Conservation (phyloP, 1,140 invertebrate genomes). For the Drosophila punjabiensis region DNA sequence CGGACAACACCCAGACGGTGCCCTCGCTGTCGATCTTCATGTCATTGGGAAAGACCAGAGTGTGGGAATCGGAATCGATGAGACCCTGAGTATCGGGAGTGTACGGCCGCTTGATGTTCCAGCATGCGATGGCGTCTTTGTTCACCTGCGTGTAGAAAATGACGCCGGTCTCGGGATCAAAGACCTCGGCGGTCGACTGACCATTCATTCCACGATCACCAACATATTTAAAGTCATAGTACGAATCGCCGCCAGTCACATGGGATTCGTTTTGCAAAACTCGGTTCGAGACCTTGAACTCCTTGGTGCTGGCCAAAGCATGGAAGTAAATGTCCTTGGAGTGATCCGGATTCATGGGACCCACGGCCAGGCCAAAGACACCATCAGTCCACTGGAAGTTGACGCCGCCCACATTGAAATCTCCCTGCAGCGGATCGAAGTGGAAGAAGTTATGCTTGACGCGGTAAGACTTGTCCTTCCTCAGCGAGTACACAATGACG, state of each 20-base stretch:
- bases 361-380: slow-evolving; percentile 89
- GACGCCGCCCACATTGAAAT: slow-evolving; percentile 90
- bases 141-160: slow-evolving; percentile 92
- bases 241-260: slow-evolving; percentile 87
- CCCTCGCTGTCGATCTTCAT: slow-evolving; percentile 88
- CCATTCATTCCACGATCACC: slow-evolving; percentile 90
- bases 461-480: slow-evolving; percentile 91
- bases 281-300: slow-evolving; percentile 90
- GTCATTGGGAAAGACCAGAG: slow-evolving; percentile 90
- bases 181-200: slow-evolving; percentile 90
- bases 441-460: slow-evolving; percentile 93
- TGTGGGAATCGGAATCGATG: slow-evolving; percentile 88
- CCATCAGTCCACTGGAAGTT: slow-evolving; percentile 93
- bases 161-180: slow-evolving; percentile 89
- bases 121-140: slow-evolving; percentile 88
- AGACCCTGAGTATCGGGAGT: slow-evolving; percentile 89
- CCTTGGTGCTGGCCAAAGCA: slow-evolving; percentile 90
- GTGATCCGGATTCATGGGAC: slow-evolving; percentile 87
- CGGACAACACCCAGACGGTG: slow-evolving; percentile 89
- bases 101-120: slow-evolving; percentile 89
- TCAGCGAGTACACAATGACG: slow-evolving; percentile 91
- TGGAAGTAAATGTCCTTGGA: slow-evolving; percentile 91
- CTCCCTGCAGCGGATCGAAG: slow-evolving; percentile 91
- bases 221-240: slow-evolving; percentile 89
- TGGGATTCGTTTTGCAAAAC: slow-evolving; percentile 89